phyloP scores from a whole-genome alignment of 2,888 invertebrate genomes.

The Andrena praecox region DNA sequence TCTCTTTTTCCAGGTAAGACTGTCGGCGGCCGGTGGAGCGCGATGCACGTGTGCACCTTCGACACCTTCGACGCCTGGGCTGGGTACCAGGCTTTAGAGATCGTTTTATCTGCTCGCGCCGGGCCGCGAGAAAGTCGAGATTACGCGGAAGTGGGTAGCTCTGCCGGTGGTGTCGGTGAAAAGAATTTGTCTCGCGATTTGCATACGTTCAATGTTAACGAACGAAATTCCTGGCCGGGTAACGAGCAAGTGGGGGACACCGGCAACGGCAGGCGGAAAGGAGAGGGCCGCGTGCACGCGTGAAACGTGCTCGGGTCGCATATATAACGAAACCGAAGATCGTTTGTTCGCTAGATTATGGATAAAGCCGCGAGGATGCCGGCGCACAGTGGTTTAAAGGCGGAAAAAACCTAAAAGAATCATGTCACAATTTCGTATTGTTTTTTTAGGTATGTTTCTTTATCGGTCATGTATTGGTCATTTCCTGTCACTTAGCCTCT shows the following conservation, averaged over 20 bases:
- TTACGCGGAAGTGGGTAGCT: slow-evolving; percentile 48
- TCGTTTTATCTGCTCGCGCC: slow-evolving; percentile 48
- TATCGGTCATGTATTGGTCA: no score
- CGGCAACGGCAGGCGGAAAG: not conserved
- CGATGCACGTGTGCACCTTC: slow-evolving; percentile 41
- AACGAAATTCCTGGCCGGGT: slow-evolving; percentile 49
- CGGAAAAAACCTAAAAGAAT: no score
- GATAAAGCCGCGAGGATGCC: not conserved
- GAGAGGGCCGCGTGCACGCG: slow-evolving; percentile 17
- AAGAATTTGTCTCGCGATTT: slow-evolving; percentile 44
- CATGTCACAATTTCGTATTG: no score
- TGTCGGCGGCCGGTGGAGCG: not conserved
- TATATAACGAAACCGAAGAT: slow-evolving; percentile 15
- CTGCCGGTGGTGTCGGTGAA: not conserved
- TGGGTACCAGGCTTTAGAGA: slow-evolving; percentile 20
- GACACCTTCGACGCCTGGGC: slow-evolving; percentile 9
- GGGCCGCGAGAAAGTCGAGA: slow-evolving; percentile 49
- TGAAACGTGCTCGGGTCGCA: slow-evolving; percentile 19
- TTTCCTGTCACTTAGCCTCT: no score
- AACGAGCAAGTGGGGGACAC: not conserved
- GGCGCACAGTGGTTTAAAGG: no score
- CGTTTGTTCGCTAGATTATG: slow-evolving; percentile 33
- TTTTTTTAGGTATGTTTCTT: no score
- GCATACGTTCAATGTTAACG: slow-evolving; percentile 58
- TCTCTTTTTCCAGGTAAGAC: slow-evolving; percentile 42